A percentile compares a stretch with the other conserved stretches of the same genome.
Evolutionary conservation across 2,888 invertebrate species (phyloP).

Genomic region (Sphaeridia pumilis): DNA sequence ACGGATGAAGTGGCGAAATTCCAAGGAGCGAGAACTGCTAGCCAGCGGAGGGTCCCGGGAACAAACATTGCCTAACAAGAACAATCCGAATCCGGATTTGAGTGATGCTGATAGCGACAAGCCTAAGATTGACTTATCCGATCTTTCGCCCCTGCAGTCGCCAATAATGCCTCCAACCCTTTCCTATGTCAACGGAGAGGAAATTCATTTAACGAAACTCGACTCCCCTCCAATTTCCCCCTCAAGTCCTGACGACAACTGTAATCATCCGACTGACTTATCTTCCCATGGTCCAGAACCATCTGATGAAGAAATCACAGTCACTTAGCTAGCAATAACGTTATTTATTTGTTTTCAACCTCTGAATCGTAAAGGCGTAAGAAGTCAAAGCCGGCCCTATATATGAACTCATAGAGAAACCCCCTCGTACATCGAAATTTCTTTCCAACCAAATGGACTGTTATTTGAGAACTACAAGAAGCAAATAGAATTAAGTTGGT

Average conservation of each 20-base stretch:
- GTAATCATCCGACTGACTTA: constrained; percentile 11
- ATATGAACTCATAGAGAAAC: too few species aligned
- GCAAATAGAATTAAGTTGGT: too few species aligned
- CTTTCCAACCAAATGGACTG: too few species aligned
- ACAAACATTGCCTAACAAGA: constrained; percentile 86
- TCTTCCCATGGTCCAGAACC: constrained; percentile 14
- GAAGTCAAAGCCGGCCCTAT: too few species aligned
- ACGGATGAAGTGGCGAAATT: constrained; percentile 98
- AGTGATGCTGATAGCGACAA: constrained; percentile 60
- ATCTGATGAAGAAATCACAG: constrained; percentile 18
- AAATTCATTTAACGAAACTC: constrained; percentile 21
- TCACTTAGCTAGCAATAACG: constrained; percentile 15
- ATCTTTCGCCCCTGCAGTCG: constrained; percentile 49
- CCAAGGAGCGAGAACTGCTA: constrained; percentile 85
- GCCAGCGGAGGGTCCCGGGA: constrained; percentile 89
- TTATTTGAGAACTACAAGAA: too few species aligned
- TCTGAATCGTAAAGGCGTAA: too few species aligned
- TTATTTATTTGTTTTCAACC: constrained; percentile 15
- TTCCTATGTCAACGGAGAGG: constrained; percentile 20
- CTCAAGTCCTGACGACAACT: background rate
- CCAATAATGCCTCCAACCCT: constrained; percentile 23
- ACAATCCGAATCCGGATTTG: constrained; percentile 35
- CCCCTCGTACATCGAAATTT: too few species aligned
- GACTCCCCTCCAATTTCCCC: constrained; percentile 22
- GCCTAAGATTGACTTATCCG: constrained; percentile 51